Base-by-base conservation (phyloP, 2,888 invertebrate species). In the Erebia ligea region DNA sequence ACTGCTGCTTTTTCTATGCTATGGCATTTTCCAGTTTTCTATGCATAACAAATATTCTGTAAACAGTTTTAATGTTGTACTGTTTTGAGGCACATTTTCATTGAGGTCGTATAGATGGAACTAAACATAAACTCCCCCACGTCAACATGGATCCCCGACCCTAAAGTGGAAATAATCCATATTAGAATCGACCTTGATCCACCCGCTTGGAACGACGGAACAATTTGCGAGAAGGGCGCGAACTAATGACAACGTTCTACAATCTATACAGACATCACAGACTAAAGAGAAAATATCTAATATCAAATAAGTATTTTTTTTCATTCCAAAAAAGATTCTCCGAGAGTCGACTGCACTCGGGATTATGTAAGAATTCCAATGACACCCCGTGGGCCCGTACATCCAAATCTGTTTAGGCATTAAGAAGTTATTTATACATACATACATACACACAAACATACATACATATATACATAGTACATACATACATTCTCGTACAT, bases 101-200 rank as follows among this genome's bases (percentile, higher is more conserved):
- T 59, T 17, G 9, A 40, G 40, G 48, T 17, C 48, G 21, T 40
- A 62, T 62, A 13, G 21, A 56, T 56, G 19, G 45, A 48, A 15
- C 48, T n/a, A 11, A 17, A 67, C 50, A 58, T 45, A 57, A 50
- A 21, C 50, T 50, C 50, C 59, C 50, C 63, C n/a, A 25, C 57
- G 13, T 65, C 34, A 40, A 66, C 15, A 61, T 58, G 52, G 50
- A 68, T 56, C 71, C 67, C 61, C 40, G 61, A 66, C 19, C 62
- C 56, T 66, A 52, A 66, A 71, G 66, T 72, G 69, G 81, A 79
- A 77, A 74, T 80, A 86, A 88, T 89, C 88, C 79, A 88, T 87
- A 82, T 79, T 79, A 81, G 80, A 81, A 10, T 81, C 83, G 86
- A 89, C 91, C 91, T 90, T 91, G 90, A 86, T 85, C 82, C 82